Evolutionary conservation across 1,140 invertebrate genomes (phyloP).

Genomic region (Cephus cinctus): DNA sequence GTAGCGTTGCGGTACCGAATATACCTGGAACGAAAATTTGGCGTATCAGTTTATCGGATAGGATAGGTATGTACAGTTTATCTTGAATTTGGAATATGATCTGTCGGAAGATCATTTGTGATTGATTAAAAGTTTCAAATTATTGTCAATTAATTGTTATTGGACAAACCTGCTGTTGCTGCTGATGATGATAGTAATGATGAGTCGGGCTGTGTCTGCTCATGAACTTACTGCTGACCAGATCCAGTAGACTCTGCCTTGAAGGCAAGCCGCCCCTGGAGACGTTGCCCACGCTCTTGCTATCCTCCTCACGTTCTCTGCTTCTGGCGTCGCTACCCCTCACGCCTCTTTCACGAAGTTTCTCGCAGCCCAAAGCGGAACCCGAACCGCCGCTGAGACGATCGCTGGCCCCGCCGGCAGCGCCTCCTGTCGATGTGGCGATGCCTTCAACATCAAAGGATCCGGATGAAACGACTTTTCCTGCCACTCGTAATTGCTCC

Average conservation of each 20-base stretch:
- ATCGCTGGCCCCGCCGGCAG: constrained; percentile 54
- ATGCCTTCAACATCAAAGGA: constrained; percentile 52
- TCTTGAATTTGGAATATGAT: too few species aligned
- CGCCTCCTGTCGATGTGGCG: constrained; percentile 54
- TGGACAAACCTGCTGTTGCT: constrained; percentile 49
- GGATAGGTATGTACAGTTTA: too few species aligned
- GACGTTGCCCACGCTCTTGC: constrained; percentile 49
- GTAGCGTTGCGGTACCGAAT: constrained; percentile 57
- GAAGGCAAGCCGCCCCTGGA: constrained; percentile 39
- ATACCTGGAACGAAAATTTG: too few species aligned
- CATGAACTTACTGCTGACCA: constrained; percentile 52
- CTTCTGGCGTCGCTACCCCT: constrained; percentile 36
- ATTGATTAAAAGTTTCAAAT: too few species aligned
- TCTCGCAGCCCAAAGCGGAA: constrained; percentile 43
- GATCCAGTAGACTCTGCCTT: constrained; percentile 51
- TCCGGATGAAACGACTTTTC: not conserved
- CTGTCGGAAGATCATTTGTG: too few species aligned
- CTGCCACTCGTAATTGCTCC: not conserved
- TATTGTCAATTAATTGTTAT: too few species aligned
- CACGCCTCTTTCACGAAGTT: constrained; percentile 52
- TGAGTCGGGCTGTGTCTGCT: constrained; percentile 48
- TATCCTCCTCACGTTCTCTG: constrained; percentile 42
- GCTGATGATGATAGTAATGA: constrained; percentile 49
- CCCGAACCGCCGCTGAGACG: constrained; percentile 49
- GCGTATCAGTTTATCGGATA: too few species aligned